Evolutionary conservation across 2,888 invertebrate species (phyloP), one percentile per base, ranked within the genome.

Genomic region (Ellobium chinense): DNA sequence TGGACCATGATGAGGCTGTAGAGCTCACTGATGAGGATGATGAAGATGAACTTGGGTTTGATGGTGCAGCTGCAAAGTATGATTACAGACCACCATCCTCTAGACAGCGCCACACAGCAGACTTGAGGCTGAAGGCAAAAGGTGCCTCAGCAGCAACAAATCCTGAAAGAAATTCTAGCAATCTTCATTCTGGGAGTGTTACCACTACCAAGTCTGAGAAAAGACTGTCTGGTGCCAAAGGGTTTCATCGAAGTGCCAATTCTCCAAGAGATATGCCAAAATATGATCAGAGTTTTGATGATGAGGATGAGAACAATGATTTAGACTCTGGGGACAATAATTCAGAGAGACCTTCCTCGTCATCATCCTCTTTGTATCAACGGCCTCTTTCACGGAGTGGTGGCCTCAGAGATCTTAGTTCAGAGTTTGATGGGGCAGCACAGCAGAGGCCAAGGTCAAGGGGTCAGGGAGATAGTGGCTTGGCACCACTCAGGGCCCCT

Each of bases 1-100:
- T 92, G 69, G 89, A 89, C 68, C 89, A 92, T 72, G 89, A 89
- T 82, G 89, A 89, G 87, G 85, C 24, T 69, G 85, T 18, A 84
- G 86, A 81, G 0, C 82, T 84, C 18, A 76, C 77, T 18, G 83
- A 83, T 1, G 73, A 60, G 21, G 85, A 85, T 46, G 87, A 88
- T 21, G 88, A 88, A 27, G 81, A 77, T 24, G 78, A 76, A 9
- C 80, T 81, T 3, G 74, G 66, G 24, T 84, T 84, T 27, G 87
- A 87, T 14, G 34, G 21, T 4, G 46, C 34, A 34, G 7, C 36
- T 12, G 12, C 21, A 2, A 58, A 46, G 1, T 37, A 37, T 69
- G 69, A 7, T 31, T 27, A 37, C 60, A 58, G 77, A 9, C 63
- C 70, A 37, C 37, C 37, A 7, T 73, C 62, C 24, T 2, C 36